Base-by-base conservation (phyloP, 2,113 vertebrate genomes). In the Neoarius graeffei region DNA sequence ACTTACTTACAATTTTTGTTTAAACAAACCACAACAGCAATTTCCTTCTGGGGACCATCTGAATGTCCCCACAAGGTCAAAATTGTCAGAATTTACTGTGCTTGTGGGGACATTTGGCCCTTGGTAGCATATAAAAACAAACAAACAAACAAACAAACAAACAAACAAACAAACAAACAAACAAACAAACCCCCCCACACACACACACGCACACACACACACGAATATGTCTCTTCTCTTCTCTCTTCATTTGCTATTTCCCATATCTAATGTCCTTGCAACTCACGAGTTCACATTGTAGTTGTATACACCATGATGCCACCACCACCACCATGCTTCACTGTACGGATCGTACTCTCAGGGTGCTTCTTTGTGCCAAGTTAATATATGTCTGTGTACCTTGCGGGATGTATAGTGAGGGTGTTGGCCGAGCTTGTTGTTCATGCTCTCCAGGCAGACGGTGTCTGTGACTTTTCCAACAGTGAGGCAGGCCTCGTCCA, bases 331-430 rank as follows among this genome's bases (percentile, higher is more conserved):
- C 52, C 52, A 54, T 79, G 76, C 50, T 79, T 79, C 50, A n/a
- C 42, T 74, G 19, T 74, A 17, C 0, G 4, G 1, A 8, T 3
- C 2, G 4, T 48, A 48, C 17, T 73, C 35, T 73, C 23, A 14
- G 20, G 23, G 15, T 35, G 7, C 0, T 10, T 19, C 30, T 74
- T 71, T 50, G 17, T 35, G 48, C 42, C 69, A 2, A 6, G 54
- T 14, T 19, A 57, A 48, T 52, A n/a, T 73, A n/a, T 20, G 81
- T 80, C 35, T 60, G 69, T 82, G n/a, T 88, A 98, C 98, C 97
- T 98, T 97, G 90, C 97, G 96, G 92, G 97, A 98, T 62, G 93
- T 94, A 91, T 98, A 99, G 94, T 98, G 98, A 0, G 97, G 96
- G 85, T 99, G 98, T 59, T 95, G 95, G 54, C 96, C 93, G 11